Evolutionary conservation across 2,113 vertebrate species (phyloP).

Genomic region (Laticauda laticaudata): DNA sequence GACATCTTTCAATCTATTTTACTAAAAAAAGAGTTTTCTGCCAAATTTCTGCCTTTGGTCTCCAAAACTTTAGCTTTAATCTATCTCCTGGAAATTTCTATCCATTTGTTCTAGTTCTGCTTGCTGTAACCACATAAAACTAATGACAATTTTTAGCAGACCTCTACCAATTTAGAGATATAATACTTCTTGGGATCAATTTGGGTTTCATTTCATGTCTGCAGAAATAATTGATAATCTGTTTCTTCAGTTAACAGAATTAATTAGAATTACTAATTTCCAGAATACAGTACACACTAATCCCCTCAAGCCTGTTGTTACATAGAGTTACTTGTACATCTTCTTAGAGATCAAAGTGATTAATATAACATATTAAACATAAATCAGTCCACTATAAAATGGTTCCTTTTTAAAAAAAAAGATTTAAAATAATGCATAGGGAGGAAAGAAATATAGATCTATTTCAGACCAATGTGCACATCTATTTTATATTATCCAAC

Average conservation of each 20-base stretch:
- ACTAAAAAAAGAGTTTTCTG: neutral
- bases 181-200: slow-evolving; percentile 16
- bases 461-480: neutral
- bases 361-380: neutral
- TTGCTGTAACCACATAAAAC: neutral
- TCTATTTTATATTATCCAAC: neutral
- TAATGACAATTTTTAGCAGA: neutral
- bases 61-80: neutral
- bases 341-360: neutral
- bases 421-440: neutral
- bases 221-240: slow-evolving; percentile 35
- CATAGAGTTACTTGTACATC: neutral
- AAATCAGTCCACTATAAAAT: neutral
- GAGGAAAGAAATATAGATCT: neutral
- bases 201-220: slow-evolving; percentile 36
- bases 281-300: neutral
- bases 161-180: slow-evolving; percentile 31
- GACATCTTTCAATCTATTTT: neutral
- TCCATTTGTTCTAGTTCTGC: neutral
- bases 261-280: neutral
- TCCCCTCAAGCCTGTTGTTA: neutral
- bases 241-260: slow-evolving; percentile 2
- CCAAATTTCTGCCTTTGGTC: neutral
- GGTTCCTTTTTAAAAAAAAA: neutral
- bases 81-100: neutral